These are phyloP conservation scores for Nysson spinosus DNA, from an alignment of 2,888 invertebrate genomes.

Conservation along the genomic window DNA sequence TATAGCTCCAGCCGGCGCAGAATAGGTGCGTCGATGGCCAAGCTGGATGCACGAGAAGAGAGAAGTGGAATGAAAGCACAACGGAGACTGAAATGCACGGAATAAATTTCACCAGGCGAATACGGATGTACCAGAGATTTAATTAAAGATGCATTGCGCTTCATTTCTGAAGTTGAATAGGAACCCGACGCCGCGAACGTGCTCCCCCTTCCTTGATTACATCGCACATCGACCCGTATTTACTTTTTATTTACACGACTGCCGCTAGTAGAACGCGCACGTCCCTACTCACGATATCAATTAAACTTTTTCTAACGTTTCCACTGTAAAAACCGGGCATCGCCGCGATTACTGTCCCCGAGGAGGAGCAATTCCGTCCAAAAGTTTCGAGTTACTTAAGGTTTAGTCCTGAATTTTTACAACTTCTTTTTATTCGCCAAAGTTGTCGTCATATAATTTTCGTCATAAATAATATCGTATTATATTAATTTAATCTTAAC, in stretches of 20 bases:
- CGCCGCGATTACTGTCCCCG: no score
- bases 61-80: constrained; percentile 17
- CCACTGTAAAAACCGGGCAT: no score
- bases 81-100: constrained; percentile 60
- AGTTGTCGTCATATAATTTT: no score
- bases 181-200: constrained; percentile 31
- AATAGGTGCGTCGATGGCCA: neutral
- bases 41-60: neutral
- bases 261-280: neutral
- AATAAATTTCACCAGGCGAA: constrained; percentile 60
- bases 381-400: no score
- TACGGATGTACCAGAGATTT: constrained; percentile 61
- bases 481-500: no score
- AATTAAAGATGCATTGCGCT: constrained; percentile 69
- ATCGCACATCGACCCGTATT: constrained; percentile 31
- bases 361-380: no score
- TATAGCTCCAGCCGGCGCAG: constrained; percentile 2
- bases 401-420: no score
- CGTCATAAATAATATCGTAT: no score
- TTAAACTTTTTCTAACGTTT: constrained; percentile 50
- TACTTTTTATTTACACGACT: constrained; percentile 19
- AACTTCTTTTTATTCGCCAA: no score
- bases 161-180: constrained; percentile 61
- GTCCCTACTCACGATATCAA: constrained; percentile 46
- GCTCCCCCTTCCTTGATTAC: constrained; percentile 51